Percentiles rank a stretch among this genome's conserved stretches.
phyloP scores from a whole-genome alignment of 2,113 vertebrate genomes.

The Chaetodon trifascialis region DNA sequence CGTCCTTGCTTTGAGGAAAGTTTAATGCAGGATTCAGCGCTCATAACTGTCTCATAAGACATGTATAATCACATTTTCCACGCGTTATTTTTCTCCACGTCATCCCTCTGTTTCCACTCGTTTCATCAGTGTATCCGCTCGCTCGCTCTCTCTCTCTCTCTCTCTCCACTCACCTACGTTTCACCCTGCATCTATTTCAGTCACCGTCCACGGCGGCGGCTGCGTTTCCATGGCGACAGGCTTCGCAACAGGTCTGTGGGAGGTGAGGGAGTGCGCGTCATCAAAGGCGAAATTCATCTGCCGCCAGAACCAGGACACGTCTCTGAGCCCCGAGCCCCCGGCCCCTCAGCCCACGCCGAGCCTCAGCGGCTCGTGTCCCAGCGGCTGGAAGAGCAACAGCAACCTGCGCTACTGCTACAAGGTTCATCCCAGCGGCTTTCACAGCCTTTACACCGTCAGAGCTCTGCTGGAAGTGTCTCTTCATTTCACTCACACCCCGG shows the following conservation, averaged over 20 bases:
- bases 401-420: constrained; percentile 94
- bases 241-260: constrained; percentile 92
- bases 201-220: constrained; percentile 84
- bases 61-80: constrained; percentile 16
- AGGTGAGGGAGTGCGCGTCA: constrained; percentile 83
- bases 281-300: constrained; percentile 95
- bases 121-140: constrained; percentile 27
- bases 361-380: constrained; percentile 89
- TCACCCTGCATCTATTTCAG: constrained; percentile 70
- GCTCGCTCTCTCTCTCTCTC: neutral
- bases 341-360: constrained; percentile 90
- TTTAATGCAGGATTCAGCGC: neutral
- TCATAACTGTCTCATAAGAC: neutral
- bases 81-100: neutral
- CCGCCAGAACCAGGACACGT: constrained; percentile 89
- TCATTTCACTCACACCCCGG: neutral
- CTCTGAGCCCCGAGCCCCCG: constrained; percentile 87
- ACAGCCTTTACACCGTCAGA: neutral
- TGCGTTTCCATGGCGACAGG: constrained; percentile 93
- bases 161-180: constrained; percentile 18
- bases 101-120: constrained; percentile 9
- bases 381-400: constrained; percentile 89
- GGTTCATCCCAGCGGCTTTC: constrained; percentile 76
- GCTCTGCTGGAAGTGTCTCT: neutral
- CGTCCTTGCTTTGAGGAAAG: neutral